Evolutionary conservation across 1,140 invertebrate species (phyloP), one percentile per base, ranked within the genome.

Genomic region (Palaemon carinicauda): DNA sequence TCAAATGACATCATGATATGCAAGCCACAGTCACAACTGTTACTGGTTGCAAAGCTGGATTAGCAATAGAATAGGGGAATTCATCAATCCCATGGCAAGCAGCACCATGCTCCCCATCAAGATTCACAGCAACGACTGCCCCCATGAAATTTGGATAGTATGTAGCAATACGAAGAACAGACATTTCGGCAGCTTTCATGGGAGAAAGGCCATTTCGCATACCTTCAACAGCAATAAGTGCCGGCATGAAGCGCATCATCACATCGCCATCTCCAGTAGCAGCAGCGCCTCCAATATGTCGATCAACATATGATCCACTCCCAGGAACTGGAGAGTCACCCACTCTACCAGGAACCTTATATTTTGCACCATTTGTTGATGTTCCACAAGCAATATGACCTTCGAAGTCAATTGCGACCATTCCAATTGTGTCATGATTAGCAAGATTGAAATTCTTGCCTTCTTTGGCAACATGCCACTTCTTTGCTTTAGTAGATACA

Each of bases 341-440:
- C 33, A 99, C 95, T 83, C 98, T 92, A 4, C 98, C 98, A 1
- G 98, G 96, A 89, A 99, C 97, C 94, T 99, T 99, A 91, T 96
- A 94, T 88, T 92, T 95, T 0, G 96, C 95, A 29, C 99, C 99
- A 93, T 99, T 99, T 0, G 98, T 99, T 1, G 97, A 98, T 15
- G 98, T 99, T 21, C 97, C 99, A 29, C 95, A 97, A 14, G 96
- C 96, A 54, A 99, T 94, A 89, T 95, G 93, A 0, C 95, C 95
- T 27, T 94, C 91, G 7, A 89, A 90, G 92, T 99, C 98, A 87
- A 99, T 95, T 0, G 95, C 97, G 33, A 99, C 92, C 94, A 99
- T 97, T 53, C 97, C 97, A 90, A 99, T 99, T 0, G 98, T 99
- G 91, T 99, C 98, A 91, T 99, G 98, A 92, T 98, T 97, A 33